Percentiles rank a stretch among this genome's conserved stretches.
These are phyloP conservation scores for Megaceryle maxima DNA, from an alignment of 2,113 vertebrate species.

Conservation along the genomic window DNA sequence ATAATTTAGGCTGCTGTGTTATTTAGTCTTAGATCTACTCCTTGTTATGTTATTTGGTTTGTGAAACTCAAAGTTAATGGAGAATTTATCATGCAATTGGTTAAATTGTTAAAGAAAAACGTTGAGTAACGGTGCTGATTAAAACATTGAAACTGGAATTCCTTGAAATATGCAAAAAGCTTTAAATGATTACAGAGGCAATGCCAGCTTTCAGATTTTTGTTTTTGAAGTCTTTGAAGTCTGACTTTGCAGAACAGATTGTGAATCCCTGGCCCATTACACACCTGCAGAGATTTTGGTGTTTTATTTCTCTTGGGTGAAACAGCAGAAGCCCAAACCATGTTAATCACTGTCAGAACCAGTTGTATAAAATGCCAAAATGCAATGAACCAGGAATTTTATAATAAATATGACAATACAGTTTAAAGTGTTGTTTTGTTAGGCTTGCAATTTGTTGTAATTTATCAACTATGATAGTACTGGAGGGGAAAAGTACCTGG, in stretches of 20 bases:
- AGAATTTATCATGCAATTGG: conserved; percentile 10
- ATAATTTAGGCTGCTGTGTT: conserved; percentile 26
- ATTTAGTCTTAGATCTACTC: background rate
- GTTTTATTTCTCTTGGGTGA: conserved; percentile 85
- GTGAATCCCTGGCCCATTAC: conserved; percentile 87
- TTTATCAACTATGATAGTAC: conserved; percentile 64
- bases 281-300: conserved; percentile 83
- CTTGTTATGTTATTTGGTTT: background rate
- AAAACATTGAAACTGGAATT: conserved; percentile 59
- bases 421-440: conserved; percentile 75
- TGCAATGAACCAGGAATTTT: conserved; percentile 76
- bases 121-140: conserved; percentile 35
- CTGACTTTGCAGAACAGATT: conserved; percentile 87
- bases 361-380: conserved; percentile 86
- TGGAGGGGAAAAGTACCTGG: background rate
- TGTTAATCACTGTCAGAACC: conserved; percentile 89
- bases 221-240: conserved; percentile 79
- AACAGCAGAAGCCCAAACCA: conserved; percentile 77
- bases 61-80: background rate
- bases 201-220: conserved; percentile 74
- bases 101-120: conserved; percentile 39
- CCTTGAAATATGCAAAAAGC: conserved; percentile 66
- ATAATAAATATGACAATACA: conserved; percentile 82
- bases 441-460: conserved; percentile 71
- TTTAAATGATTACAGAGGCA: conserved; percentile 61